These are phyloP conservation scores for Octomys mimax DNA, from an alignment of 2,797 vertebrate genomes.

Conservation along the genomic window DNA sequence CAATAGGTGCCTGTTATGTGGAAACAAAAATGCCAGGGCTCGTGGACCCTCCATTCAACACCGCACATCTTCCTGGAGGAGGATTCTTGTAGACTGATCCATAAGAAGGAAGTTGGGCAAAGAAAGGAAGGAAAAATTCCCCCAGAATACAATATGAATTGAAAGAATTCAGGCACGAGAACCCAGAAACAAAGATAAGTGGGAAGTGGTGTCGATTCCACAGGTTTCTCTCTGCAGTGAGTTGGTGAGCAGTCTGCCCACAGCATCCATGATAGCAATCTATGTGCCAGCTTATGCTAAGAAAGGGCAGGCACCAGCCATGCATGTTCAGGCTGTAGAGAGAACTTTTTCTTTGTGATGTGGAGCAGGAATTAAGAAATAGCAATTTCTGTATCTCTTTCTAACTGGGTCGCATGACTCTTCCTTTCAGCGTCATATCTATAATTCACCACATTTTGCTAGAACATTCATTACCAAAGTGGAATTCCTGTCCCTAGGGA, in stretches of 20 bases:
- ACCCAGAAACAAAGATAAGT: slow-evolving; percentile 22
- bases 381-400: neutral
- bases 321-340: neutral
- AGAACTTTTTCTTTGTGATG: neutral
- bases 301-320: neutral
- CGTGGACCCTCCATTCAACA: slow-evolving; percentile 69
- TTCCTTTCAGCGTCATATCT: neutral
- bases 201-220: neutral
- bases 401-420: neutral
- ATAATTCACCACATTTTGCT: neutral
- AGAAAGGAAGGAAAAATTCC: neutral
- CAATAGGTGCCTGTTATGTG: slow-evolving; percentile 83
- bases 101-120: slow-evolving; percentile 39
- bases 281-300: neutral
- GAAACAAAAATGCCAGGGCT: slow-evolving; percentile 83
- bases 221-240: neutral
- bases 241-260: neutral
- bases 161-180: slow-evolving; percentile 62
- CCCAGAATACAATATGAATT: neutral
- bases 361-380: slow-evolving; percentile 14
- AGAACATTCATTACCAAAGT: neutral
- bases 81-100: neutral
- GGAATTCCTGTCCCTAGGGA: neutral
- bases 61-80: slow-evolving; percentile 61
- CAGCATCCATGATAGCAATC: neutral